These are phyloP conservation scores for Oreochromis spilurus DNA, from an alignment of 2,113 vertebrate species.

Conservation along the genomic window DNA sequence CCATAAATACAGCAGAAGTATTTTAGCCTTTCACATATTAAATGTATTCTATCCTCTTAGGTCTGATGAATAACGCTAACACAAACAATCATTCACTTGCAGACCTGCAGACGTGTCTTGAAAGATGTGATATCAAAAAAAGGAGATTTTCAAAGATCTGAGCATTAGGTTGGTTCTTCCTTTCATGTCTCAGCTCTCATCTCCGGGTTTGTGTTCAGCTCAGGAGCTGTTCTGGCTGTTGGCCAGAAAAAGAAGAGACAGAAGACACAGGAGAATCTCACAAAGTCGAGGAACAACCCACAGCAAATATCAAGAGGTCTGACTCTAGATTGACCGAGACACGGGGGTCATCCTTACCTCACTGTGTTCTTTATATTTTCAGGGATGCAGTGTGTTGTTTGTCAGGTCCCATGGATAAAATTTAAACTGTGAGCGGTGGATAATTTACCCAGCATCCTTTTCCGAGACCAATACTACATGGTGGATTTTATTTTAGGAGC, in stretches of 20 bases:
- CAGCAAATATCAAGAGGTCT: not conserved
- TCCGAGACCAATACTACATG: not conserved
- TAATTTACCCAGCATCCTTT: not conserved
- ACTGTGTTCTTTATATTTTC: not conserved
- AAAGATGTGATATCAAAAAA: not conserved
- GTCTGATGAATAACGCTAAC: not conserved
- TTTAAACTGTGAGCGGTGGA: not conserved
- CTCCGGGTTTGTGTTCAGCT: slow-evolving; percentile 1
- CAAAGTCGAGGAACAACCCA: not conserved
- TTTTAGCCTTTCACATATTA: not conserved
- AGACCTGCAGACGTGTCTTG: not conserved
- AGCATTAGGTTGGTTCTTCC: not conserved
- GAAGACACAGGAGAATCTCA: not conserved
- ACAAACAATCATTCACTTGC: not conserved
- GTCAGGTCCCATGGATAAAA: not conserved
- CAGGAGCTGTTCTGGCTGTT: not conserved
- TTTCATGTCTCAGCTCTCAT: not conserved
- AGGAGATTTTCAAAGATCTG: not conserved
- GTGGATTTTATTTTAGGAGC: not conserved
- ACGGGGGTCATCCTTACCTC: not conserved
- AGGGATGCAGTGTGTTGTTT: not conserved
- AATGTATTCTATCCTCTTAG: not conserved
- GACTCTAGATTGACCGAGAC: not conserved
- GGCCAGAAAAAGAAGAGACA: not conserved
- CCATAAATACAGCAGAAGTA: not conserved